Conservation (phyloP, 92 coral and sea anemone genomes). For the Porites lobata region DNA sequence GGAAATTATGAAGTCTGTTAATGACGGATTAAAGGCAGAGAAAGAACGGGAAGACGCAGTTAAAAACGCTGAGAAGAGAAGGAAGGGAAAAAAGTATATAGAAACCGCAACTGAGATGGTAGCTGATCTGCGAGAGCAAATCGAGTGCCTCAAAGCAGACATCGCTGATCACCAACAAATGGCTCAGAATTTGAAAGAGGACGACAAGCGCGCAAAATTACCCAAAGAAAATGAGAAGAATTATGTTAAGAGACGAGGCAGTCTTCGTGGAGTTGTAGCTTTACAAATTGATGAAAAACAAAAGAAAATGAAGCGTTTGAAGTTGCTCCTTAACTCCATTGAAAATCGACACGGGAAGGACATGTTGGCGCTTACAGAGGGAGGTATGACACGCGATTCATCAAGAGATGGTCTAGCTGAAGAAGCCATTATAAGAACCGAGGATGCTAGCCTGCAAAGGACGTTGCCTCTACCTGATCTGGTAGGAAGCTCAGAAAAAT, state of each 20-base stretch:
- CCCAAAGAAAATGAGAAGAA: conserved; percentile 28
- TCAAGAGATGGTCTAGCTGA: background rate
- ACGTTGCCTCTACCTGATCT: conserved; percentile 40
- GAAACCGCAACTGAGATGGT: conserved; percentile 48
- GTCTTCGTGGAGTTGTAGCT: conserved; percentile 68
- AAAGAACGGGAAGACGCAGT: conserved; percentile 70
- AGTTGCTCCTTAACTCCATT: conserved; percentile 56
- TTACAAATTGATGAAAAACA: conserved; percentile 76
- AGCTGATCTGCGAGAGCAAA: conserved; percentile 53
- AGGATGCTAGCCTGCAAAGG: background rate
- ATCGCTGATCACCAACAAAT: conserved; percentile 34
- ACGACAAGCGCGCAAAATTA: conserved; percentile 28
- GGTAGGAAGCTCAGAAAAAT: conserved; percentile 17
- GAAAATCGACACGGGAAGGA: conserved; percentile 44
- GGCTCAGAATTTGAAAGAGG: conserved; percentile 70
- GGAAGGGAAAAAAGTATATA: conserved; percentile 32
- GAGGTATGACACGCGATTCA: background rate
- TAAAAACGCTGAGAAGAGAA: conserved; percentile 54
- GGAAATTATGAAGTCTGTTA: conserved; percentile 67
- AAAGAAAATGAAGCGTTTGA: conserved; percentile 74
- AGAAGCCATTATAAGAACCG: background rate
- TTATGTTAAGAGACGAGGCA: conserved; percentile 69
- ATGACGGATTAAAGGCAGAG: conserved; percentile 77
- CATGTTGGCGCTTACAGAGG: background rate
- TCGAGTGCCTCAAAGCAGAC: conserved; percentile 60